These are phyloP conservation scores for Semicossyphus pulcher DNA, from an alignment of 2,113 vertebrate species.

Conservation along the genomic window DNA sequence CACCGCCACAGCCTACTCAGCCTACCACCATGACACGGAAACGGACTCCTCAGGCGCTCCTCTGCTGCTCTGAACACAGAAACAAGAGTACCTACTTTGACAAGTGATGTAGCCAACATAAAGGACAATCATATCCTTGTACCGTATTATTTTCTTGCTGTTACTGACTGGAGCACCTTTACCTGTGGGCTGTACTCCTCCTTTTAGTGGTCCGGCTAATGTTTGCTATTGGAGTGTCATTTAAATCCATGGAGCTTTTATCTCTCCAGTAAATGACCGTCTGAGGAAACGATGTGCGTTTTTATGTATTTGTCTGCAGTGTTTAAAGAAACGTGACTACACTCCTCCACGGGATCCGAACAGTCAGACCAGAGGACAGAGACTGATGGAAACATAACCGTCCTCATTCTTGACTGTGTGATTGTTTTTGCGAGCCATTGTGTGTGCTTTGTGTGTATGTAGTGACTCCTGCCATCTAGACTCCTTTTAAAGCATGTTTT, in stretches of 20 bases:
- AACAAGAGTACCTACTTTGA: not conserved
- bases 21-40: conserved; percentile 89
- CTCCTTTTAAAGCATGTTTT: conserved; percentile 32
- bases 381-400: conserved; percentile 44
- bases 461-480: conserved; percentile 40
- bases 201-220: conserved; percentile 29
- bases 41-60: conserved; percentile 93
- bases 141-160: conserved; percentile 32
- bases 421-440: conserved; percentile 54
- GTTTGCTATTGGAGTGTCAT: conserved; percentile 34
- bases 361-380: conserved; percentile 36
- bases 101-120: not conserved
- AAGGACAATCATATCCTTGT: conserved; percentile 7
- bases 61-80: conserved; percentile 80
- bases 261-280: conserved; percentile 14
- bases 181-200: conserved; percentile 21
- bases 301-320: conserved; percentile 46
- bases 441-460: conserved; percentile 32
- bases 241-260: conserved; percentile 31
- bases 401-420: conserved; percentile 63
- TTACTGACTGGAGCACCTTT: conserved; percentile 67
- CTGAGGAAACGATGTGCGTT: conserved; percentile 15
- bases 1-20: conserved; percentile 83
- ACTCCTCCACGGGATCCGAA: conserved; percentile 21
- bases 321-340: conserved; percentile 45